Percentiles rank a stretch among this genome's conserved stretches.
These are phyloP conservation scores for Rhyacophila brunnea DNA, from an alignment of 1,140 invertebrate genomes.

Conservation along the genomic window DNA sequence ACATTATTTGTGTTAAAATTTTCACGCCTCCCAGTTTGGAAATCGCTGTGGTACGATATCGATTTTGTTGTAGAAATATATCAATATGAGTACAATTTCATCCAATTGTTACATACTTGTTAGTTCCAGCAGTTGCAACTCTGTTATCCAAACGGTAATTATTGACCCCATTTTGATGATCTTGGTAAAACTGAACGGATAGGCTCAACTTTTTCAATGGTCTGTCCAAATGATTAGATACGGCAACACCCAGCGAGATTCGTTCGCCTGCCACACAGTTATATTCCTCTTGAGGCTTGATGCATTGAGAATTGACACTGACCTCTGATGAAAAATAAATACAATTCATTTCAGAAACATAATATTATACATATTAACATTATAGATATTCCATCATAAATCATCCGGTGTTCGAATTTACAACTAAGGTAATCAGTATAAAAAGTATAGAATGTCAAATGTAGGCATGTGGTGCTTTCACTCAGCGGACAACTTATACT, in stretches of 20 bases:
- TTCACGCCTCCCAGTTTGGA: too few relatives aligned
- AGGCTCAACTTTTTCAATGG: constrained; percentile 69
- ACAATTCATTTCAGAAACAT: neutral
- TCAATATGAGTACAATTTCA: too few relatives aligned
- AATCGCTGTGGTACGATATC: too few relatives aligned
- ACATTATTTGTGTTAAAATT: too few relatives aligned
- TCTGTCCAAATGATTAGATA: constrained; percentile 71
- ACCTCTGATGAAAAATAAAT: constrained; percentile 60
- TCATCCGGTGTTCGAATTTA: neutral
- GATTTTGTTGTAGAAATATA: too few relatives aligned
- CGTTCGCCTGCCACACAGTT: constrained; percentile 73
- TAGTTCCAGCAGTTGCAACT: constrained; percentile 76
- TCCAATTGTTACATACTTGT: constrained; percentile 67
- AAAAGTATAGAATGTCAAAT: neutral
- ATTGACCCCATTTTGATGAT: constrained; percentile 83
- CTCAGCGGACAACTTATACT: too few relatives aligned
- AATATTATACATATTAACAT: neutral
- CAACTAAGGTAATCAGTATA: neutral
- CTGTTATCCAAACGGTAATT: constrained; percentile 83
- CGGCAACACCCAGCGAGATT: constrained; percentile 67
- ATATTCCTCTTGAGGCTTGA: constrained; percentile 74
- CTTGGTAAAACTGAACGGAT: constrained; percentile 83
- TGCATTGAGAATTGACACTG: constrained; percentile 49
- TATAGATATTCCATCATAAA: too few relatives aligned
- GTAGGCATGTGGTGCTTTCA: too few relatives aligned